phyloP scores from a whole-genome alignment of 1,140 invertebrate genomes.

The Archegozetes longisetosus region DNA sequence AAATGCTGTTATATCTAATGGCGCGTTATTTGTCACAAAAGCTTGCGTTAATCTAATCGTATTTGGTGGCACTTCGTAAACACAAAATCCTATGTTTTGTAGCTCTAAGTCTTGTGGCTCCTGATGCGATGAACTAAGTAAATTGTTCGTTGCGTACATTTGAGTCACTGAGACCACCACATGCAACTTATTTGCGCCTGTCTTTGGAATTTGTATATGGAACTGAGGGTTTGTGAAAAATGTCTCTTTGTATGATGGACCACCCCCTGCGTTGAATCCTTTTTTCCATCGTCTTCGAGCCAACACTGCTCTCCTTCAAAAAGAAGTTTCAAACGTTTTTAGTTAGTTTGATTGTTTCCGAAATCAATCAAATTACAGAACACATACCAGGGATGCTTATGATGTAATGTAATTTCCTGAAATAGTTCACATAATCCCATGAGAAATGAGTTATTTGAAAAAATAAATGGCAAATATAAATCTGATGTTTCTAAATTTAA shows the following conservation, averaged over 20 bases:
- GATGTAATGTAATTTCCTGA: background rate
- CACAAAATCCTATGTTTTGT: constrained; percentile 42
- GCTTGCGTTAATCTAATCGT: constrained; percentile 41
- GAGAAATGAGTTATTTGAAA: constrained; percentile 32
- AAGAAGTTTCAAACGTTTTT: no score
- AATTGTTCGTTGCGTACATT: constrained; percentile 37
- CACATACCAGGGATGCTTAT: background rate
- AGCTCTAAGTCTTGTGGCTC: constrained; percentile 6
- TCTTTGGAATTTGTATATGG: constrained; percentile 46
- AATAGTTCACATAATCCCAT: background rate
- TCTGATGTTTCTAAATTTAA: no score
- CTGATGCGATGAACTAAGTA: constrained; percentile 8
- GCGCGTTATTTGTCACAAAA: constrained; percentile 40
- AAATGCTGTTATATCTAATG: constrained; percentile 49
- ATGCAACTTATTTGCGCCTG: constrained; percentile 41
- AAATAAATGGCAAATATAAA: constrained; percentile 46
- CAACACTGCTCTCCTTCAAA: constrained; percentile 47
- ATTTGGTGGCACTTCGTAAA: constrained; percentile 48
- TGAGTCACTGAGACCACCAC: constrained; percentile 56
- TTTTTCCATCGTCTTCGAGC: constrained; percentile 46
- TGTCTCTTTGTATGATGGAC: constrained; percentile 39
- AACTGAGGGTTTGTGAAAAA: constrained; percentile 48
- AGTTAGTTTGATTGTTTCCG: no score
- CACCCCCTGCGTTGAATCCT: constrained; percentile 52
- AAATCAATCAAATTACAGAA: no score